Evolutionary conservation across 2,888 invertebrate genomes (phyloP).

Genomic region (Pyralis farinalis): DNA sequence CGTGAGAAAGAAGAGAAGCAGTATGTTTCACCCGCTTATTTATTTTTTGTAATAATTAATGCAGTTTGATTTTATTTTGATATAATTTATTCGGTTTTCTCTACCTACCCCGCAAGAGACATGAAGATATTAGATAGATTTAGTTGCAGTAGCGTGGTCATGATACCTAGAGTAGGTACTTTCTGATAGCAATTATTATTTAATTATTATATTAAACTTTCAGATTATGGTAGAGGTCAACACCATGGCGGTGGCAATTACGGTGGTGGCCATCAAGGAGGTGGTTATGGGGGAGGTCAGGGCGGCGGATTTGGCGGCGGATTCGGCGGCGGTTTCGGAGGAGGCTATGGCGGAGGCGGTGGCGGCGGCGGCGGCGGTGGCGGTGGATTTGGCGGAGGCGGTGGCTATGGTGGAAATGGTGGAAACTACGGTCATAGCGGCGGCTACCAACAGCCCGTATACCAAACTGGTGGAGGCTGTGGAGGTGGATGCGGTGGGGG

Average conservation of each 20-base stretch:
- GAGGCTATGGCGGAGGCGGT: constrained; percentile 15
- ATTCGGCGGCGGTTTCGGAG: constrained; percentile 14
- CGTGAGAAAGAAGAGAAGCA: too few species aligned
- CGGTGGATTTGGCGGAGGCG: constrained; percentile 19
- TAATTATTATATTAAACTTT: too few species aligned
- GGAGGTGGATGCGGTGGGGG: constrained; percentile 28
- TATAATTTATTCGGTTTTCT: too few species aligned
- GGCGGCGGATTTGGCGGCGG: constrained; percentile 24
- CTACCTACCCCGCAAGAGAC: too few species aligned
- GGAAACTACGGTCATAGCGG: constrained; percentile 13
- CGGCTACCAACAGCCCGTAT: constrained; percentile 13
- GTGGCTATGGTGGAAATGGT: constrained; percentile 26
- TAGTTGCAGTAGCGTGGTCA: too few species aligned
- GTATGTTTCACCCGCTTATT: too few species aligned
- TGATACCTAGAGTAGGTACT: too few species aligned
- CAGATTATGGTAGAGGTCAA: constrained; percentile 25
- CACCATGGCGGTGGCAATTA: constrained; percentile 25
- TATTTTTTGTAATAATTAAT: too few species aligned
- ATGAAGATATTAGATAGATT: too few species aligned
- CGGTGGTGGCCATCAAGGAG: constrained; percentile 24
- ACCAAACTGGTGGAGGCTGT: constrained; percentile 19
- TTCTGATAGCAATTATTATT: too few species aligned
- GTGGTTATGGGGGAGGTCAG: constrained; percentile 21
- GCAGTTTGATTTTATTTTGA: too few species aligned
- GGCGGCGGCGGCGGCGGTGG: constrained; percentile 13